Conservation (phyloP, 2,113 vertebrate species). For the Polypterus senegalus region DNA sequence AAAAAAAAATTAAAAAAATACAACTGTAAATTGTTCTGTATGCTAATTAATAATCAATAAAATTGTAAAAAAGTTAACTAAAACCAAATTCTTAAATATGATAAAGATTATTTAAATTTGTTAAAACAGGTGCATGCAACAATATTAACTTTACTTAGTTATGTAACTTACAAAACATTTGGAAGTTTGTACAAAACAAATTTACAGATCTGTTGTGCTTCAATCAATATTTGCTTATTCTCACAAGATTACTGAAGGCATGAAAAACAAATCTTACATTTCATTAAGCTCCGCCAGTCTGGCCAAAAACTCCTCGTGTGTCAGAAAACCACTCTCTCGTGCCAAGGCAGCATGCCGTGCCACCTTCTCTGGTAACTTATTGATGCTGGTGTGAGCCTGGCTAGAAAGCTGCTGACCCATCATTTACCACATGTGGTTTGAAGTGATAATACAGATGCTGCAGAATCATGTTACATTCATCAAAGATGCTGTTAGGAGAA, state of each 20-base stretch:
- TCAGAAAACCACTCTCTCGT: constrained; percentile 83
- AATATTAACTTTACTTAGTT: too few relatives aligned
- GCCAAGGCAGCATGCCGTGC: constrained; percentile 74
- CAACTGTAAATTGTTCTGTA: too few relatives aligned
- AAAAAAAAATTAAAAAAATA: too few relatives aligned
- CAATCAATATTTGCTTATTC: not conserved
- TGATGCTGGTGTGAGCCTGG: constrained; percentile 69
- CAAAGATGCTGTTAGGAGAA: constrained; percentile 37
- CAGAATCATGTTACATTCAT: constrained; percentile 47
- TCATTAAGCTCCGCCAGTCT: constrained; percentile 91
- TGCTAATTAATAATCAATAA: too few relatives aligned
- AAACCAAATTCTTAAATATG: too few relatives aligned
- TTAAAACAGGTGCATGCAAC: too few relatives aligned
- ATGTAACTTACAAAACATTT: too few relatives aligned
- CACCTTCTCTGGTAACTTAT: constrained; percentile 89
- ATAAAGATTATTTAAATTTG: too few relatives aligned
- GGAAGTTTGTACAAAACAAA: too few relatives aligned
- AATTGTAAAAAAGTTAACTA: too few relatives aligned
- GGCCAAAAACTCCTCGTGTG: constrained; percentile 94
- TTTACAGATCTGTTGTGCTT: too few relatives aligned
- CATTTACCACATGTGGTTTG: constrained; percentile 30
- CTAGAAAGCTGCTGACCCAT: constrained; percentile 95
- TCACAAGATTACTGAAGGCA: not conserved
- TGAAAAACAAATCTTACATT: constrained; percentile 58
- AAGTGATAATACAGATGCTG: constrained; percentile 28